A percentile compares a stretch with the other conserved stretches of the same genome.
phyloP scores from a whole-genome alignment of 1,140 invertebrate species.

The Ceratosolen solmsi region DNA sequence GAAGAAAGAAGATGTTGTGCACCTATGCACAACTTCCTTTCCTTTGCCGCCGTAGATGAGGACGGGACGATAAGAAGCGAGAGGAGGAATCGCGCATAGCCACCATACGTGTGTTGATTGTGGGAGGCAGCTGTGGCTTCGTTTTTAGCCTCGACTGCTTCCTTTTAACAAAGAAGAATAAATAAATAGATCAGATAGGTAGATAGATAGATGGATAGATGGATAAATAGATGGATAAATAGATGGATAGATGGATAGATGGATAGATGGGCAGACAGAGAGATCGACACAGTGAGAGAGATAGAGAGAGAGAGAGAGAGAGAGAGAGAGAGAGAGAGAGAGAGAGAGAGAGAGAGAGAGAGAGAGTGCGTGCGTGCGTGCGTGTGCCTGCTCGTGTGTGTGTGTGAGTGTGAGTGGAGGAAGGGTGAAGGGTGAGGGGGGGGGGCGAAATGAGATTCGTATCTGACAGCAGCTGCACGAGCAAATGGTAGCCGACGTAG shows the following conservation, averaged over 20 bases:
- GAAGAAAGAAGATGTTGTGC: neutral
- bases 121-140: constrained; percentile 59
- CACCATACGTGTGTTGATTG: constrained; percentile 33
- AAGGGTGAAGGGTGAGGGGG: no score
- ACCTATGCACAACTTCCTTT: neutral
- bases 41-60: neutral
- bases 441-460: no score
- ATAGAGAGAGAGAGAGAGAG: constrained; percentile 5
- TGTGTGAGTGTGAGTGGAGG: no score
- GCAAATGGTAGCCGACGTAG: constrained; percentile 48
- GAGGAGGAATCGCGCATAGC: neutral
- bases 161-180: constrained; percentile 24
- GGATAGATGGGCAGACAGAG: neutral
- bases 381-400: no score
- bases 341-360: constrained; percentile 35
- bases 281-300: constrained; percentile 36
- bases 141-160: constrained; percentile 56
- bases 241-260: neutral
- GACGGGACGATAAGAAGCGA: constrained; percentile 6
- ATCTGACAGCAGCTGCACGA: constrained; percentile 54
- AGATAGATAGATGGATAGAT: neutral
- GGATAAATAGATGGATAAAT: constrained; percentile 1
- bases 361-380: no score
- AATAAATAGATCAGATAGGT: neutral
- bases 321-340: constrained; percentile 9